phyloP scores from a whole-genome alignment of 1,140 invertebrate species.

The Gryon sp. region DNA sequence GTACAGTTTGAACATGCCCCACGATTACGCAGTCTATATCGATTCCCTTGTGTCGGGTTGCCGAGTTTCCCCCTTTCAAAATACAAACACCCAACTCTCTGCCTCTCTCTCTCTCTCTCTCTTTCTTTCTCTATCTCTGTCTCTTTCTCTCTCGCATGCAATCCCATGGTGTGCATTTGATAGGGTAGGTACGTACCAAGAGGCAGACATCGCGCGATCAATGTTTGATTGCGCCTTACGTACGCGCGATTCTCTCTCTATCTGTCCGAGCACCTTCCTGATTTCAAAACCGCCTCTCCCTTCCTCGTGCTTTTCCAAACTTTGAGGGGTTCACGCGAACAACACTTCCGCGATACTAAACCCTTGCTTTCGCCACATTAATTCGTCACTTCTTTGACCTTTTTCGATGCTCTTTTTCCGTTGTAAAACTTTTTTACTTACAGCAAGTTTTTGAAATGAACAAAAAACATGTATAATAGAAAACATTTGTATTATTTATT shows the following conservation, averaged over 20 bases:
- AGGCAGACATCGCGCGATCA: slow-evolving; percentile 64
- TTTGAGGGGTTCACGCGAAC: slow-evolving; percentile 37
- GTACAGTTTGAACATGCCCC: slow-evolving; percentile 58
- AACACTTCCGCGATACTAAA: slow-evolving; percentile 16
- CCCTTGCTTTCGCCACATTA: neutral
- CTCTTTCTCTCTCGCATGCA: too few species aligned
- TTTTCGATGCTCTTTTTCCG: too few species aligned
- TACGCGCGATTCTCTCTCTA: slow-evolving; percentile 60
- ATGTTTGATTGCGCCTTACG: slow-evolving; percentile 66
- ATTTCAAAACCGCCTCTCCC: slow-evolving; percentile 50
- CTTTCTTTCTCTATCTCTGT: too few species aligned
- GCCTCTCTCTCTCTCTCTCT: too few species aligned
- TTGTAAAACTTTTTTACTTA: too few species aligned
- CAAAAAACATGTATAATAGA: too few species aligned
- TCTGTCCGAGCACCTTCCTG: slow-evolving; percentile 51
- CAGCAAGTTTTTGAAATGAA: too few species aligned
- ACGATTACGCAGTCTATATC: slow-evolving; percentile 66
- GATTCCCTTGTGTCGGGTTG: slow-evolving; percentile 62
- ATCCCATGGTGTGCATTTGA: slow-evolving; percentile 63
- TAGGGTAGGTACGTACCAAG: slow-evolving; percentile 66
- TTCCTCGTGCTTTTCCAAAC: neutral
- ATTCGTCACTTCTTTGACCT: too few species aligned
- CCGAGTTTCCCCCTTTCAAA: slow-evolving; percentile 63
- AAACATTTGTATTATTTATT: too few species aligned
- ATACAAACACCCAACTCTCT: slow-evolving; percentile 64